Base-by-base conservation (phyloP, 2,797 vertebrate species). In the Taenioides sp. region DNA sequence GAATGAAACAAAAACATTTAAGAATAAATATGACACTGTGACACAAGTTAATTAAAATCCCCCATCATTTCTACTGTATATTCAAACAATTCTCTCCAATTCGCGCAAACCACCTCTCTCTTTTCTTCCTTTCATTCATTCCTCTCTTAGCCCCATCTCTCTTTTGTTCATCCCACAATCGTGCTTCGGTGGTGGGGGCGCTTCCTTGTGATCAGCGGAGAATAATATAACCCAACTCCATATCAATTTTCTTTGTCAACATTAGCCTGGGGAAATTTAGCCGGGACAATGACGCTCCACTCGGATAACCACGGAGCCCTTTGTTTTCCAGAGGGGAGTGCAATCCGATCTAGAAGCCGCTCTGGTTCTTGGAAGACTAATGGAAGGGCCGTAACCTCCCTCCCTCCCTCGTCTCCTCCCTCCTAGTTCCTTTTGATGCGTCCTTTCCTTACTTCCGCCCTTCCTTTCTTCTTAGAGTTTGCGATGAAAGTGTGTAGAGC, bases 221-320 rank as follows among this genome's bases (percentile, higher is more conserved):
- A 90, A 86, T 85, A 80, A 88, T 80, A 82, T 80, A 37, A 37
- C 69, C 86, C 82, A 76, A 62, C 31, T 62, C 31, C 31, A 83
- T 87, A 89, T 91, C 82, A 89, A 85, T 91, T 90, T 87, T 86
- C 90, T 76, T 69, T 73, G 86, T 89, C 86, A 89, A 87, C 87
- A 82, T 89, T 88, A 85, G 82, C 86, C 86, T 84, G 79, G 86
- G 89, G 89, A 89, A 88, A 89, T 88, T 79, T 79, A 81, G 74
- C 80, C 43, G 23, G 58, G 59, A 85, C 83, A 89, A 88, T 80
- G 82, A 84, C 72, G 37, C 70, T 52, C 49, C 82, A 84, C 78
- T 92, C 87, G 54, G 78, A 89, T 89, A 83, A 87, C 91, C 82
- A 67, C 31, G 17, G 64, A 81, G 80, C 85, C 87, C 84, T 91